phyloP scores from a whole-genome alignment of 2,888 invertebrate species.

The Myathropa florea region DNA sequence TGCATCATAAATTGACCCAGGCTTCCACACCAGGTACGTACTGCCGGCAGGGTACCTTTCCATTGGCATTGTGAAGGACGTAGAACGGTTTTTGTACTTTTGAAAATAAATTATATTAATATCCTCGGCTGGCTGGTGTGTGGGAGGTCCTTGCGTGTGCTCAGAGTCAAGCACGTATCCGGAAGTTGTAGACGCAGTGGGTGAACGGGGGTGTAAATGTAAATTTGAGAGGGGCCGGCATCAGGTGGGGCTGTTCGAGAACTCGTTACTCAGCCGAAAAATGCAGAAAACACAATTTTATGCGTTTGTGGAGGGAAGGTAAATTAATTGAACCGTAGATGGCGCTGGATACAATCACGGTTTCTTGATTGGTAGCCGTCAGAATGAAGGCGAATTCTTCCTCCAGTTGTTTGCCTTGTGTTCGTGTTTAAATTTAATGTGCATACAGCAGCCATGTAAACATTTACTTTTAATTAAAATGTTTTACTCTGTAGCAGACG shows the following conservation, averaged over 20 bases:
- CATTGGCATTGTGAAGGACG: neutral
- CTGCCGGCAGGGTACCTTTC: neutral
- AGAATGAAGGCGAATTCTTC: neutral
- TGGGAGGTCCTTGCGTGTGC: slow-evolving; percentile 14
- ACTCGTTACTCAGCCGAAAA: slow-evolving; percentile 11
- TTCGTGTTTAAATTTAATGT: slow-evolving; percentile 28
- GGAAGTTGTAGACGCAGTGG: slow-evolving; percentile 19
- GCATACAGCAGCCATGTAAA: slow-evolving; percentile 34
- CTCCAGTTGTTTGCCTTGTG: slow-evolving; percentile 10
- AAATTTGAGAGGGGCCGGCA: slow-evolving; percentile 17
- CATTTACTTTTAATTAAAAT: slow-evolving; percentile 56
- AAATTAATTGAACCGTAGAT: slow-evolving; percentile 46
- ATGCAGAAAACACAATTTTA: slow-evolving; percentile 17
- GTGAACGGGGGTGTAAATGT: slow-evolving; percentile 18
- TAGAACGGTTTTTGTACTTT: slow-evolving; percentile 13
- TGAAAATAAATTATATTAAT: slow-evolving; percentile 49
- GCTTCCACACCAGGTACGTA: neutral
- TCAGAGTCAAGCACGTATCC: slow-evolving; percentile 27
- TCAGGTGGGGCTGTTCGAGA: neutral
- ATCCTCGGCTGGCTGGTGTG: neutral
- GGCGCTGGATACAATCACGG: neutral
- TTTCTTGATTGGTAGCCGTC: neutral
- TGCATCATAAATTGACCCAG: slow-evolving; percentile 24
- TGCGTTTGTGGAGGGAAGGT: neutral
- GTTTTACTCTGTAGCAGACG: slow-evolving; percentile 16